Evolutionary conservation across 2,797 vertebrate species (phyloP).

Genomic region (Bradypodion ventrale): DNA sequence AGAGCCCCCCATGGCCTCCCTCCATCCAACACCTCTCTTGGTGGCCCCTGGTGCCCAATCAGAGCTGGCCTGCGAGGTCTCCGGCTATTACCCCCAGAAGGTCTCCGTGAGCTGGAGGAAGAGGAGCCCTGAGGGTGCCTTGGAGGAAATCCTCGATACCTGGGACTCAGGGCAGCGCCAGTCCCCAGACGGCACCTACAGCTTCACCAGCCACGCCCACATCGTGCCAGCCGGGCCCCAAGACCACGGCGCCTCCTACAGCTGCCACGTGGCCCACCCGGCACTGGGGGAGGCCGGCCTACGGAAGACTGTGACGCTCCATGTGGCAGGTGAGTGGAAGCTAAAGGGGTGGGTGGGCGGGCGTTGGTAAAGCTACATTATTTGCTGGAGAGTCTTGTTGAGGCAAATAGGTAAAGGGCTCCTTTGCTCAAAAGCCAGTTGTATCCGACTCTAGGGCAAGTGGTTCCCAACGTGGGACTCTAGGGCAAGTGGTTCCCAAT

Average conservation of each 20-base stretch:
- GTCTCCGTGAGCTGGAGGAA: conserved; percentile 79
- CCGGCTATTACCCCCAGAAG: conserved; percentile 80
- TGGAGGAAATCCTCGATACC: conserved; percentile 27
- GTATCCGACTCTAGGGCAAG: too few species aligned
- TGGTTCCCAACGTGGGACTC: too few species aligned
- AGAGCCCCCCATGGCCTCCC: conserved; percentile 80
- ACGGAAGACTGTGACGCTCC: conserved; percentile 68
- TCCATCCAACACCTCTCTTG: conserved; percentile 78
- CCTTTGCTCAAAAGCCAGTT: too few species aligned
- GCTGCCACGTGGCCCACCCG: conserved; percentile 77
- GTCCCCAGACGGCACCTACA: conserved; percentile 81
- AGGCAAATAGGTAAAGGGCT: too few species aligned
- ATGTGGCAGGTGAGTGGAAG: conserved; percentile 79
- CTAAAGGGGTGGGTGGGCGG: fast-evolving
- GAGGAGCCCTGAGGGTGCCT: conserved; percentile 34
- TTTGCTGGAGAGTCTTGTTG: not conserved
- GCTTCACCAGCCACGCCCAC: conserved; percentile 75
- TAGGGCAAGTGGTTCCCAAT: too few species aligned
- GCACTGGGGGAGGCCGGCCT: conserved; percentile 65
- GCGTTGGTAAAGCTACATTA: fast-evolving
- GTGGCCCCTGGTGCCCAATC: conserved; percentile 70
- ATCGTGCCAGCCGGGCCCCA: conserved; percentile 59
- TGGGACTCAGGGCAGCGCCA: conserved; percentile 77
- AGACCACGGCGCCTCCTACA: conserved; percentile 75
- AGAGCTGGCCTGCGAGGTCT: conserved; percentile 78